phyloP scores from a whole-genome alignment of 2,113 vertebrate genomes.

The Hylia prasina region DNA sequence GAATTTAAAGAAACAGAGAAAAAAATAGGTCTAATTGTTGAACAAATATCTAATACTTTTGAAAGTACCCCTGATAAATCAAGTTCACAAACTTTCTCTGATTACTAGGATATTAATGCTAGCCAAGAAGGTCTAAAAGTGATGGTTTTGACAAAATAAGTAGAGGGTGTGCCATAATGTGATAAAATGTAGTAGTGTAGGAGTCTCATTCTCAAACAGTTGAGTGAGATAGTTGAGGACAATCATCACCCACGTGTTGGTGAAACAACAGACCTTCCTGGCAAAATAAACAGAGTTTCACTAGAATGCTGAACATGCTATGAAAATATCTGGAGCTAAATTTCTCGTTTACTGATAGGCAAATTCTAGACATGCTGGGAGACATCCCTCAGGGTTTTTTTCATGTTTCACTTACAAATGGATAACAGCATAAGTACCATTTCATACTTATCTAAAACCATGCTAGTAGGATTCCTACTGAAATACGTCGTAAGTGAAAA shows the following conservation, averaged over 20 bases:
- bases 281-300: background rate
- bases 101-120: background rate
- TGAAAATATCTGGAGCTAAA: background rate
- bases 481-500: background rate
- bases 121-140: background rate
- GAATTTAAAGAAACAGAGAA: background rate
- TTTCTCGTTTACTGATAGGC: background rate
- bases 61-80: background rate
- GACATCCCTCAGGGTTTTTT: background rate
- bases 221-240: background rate
- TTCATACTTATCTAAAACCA: conserved; percentile 15
- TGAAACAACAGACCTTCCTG: background rate
- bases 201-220: background rate
- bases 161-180: background rate
- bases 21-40: background rate
- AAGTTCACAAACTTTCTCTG: background rate
- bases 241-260: background rate
- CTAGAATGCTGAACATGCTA: background rate
- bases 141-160: background rate
- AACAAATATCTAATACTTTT: background rate
- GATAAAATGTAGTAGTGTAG: background rate
- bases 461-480: background rate
- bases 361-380: background rate
- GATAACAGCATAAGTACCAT: background rate
- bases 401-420: conserved; percentile 7